Evolutionary conservation across 2,888 invertebrate species (phyloP), one percentile per base, ranked within the genome.

Genomic region (Drosophila monieri): DNA sequence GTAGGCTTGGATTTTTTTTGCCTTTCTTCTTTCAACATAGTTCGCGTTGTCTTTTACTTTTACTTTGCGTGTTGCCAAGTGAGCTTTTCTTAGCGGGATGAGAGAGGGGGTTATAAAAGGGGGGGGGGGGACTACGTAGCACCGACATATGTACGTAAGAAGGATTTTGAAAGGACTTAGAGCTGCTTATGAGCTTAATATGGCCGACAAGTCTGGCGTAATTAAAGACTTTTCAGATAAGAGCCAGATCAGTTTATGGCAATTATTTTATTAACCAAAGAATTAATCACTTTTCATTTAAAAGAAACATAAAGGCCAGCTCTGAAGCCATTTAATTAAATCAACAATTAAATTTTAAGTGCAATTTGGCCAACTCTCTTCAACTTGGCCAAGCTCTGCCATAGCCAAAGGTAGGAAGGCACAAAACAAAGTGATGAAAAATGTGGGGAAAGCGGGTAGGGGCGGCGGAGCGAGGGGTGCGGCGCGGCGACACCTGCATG

Each of bases 381-480:
- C 14, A 62, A 12, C 21, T 10, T 10, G 25, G 37, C 9, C 8
- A 25, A 32, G 56, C 60, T 65, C 73, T 77, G 67, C 66, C 78
- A 80, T 80, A 60, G 55, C 37, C 77, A 75, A 75, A 84, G 70
- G 75, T 73, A 55, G 68, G 52, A 68, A 57, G 37, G 48, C 44
- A 35, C 52, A 53, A 65, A 66, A 41, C 4, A 18, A 15, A 27
- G 32, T n/a, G 14, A n/a, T 8, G 21, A 35, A 32, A 25, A 12
- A 27, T 6, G 10, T 9, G 15, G 6, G 15, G 23, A 21, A 15
- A 18, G 43, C 30, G 4, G n/a, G 10, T n/a, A 10, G 18, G 21
- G n/a, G 23, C 1, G 39, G 8, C 6, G 30, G 1, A 30, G 32
- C 3, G 21, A 9, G 14, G 51, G 51, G 9, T 15, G n/a, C 18